A percentile compares a stretch with the other conserved stretches of the same genome.
These are phyloP conservation scores for Ceyx cyanopectus DNA, from an alignment of 2,113 vertebrate species.

Conservation along the genomic window DNA sequence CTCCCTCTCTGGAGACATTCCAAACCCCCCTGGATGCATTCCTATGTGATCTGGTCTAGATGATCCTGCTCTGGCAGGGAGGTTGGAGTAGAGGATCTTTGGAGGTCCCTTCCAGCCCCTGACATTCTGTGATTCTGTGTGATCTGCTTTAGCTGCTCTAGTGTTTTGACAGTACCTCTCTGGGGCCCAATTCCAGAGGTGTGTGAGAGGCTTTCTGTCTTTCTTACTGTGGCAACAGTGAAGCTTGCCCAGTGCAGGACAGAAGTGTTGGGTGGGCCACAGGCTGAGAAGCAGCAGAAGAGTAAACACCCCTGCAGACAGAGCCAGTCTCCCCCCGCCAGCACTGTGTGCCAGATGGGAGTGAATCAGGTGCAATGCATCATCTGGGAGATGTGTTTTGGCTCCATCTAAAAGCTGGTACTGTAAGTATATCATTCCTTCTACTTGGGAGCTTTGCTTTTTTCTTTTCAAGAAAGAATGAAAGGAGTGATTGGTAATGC, in stretches of 20 bases:
- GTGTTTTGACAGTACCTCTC: not conserved
- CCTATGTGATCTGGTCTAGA: too few relatives aligned
- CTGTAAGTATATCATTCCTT: rapidly evolving
- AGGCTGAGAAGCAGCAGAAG: not conserved
- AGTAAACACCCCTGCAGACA: rapidly evolving
- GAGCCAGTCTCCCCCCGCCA: not conserved
- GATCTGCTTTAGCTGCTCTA: not conserved
- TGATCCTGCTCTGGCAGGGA: too few relatives aligned
- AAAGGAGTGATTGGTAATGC: not conserved
- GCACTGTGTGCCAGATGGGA: not conserved
- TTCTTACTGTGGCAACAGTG: not conserved
- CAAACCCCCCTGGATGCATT: too few relatives aligned
- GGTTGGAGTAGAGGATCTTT: too few relatives aligned
- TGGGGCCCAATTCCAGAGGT: not conserved
- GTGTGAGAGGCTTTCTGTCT: not conserved
- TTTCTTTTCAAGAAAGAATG: not conserved
- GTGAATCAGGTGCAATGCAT: not conserved
- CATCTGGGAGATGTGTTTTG: not conserved
- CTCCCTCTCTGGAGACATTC: too few relatives aligned
- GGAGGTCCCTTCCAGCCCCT: too few relatives aligned
- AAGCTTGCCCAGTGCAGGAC: not conserved
- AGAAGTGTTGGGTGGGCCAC: not conserved
- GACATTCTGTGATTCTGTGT: too few relatives aligned
- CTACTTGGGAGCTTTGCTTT: not conserved
- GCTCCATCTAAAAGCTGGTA: not conserved